Base-by-base conservation (phyloP, 2,888 invertebrate species). In the Pseudococcus jackbeardsleyi region DNA sequence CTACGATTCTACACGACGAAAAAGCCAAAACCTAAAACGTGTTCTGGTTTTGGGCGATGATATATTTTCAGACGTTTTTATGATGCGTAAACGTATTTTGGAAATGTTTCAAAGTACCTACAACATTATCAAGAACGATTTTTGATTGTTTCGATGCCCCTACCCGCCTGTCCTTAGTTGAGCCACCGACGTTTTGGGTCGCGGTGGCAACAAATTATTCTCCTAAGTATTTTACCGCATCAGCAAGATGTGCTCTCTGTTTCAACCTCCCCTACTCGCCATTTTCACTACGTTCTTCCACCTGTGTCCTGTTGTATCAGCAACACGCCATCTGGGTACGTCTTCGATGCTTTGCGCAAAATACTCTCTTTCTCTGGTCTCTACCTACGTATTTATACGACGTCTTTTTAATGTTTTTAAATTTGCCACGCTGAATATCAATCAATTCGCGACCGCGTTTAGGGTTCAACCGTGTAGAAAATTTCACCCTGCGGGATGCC, bases 71-170 rank as follows among this genome's bases (percentile, higher is more conserved):
- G 39, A 26, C 17, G 26, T 77, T 77, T 39, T 39, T 77, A 39
- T 77, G 77, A 77, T 39, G 77, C 77, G 77, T 77, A 39, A 77
- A 77, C 77, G 39, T 77, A 26, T 77, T 77, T 77, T 77, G 77
- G 77, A 77, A 39, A 39, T 17, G 77, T 77, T 77, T 77, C 77
- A 77, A 77, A 77, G 39, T 39, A 64, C 64, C 64, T 64, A 64
- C 64, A 64, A 64, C 64, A 64, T 64, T 64, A 64, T 64, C 64
- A 64, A 64, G 64, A 64, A 22, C 64, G 64, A 64, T 64, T 64
- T 64, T 64, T 64, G 64, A 64, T 64, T 64, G 64, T 64, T 64
- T 64, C 26, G 3, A 33, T 33, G 26, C 26, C 26, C 64, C 5
- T 3, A 19, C 19, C 64, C 19, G 9, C 64, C 22, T 4, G 19